These are phyloP conservation scores for Muscicapa striata DNA, from an alignment of 2,797 vertebrate genomes.

Conservation along the genomic window DNA sequence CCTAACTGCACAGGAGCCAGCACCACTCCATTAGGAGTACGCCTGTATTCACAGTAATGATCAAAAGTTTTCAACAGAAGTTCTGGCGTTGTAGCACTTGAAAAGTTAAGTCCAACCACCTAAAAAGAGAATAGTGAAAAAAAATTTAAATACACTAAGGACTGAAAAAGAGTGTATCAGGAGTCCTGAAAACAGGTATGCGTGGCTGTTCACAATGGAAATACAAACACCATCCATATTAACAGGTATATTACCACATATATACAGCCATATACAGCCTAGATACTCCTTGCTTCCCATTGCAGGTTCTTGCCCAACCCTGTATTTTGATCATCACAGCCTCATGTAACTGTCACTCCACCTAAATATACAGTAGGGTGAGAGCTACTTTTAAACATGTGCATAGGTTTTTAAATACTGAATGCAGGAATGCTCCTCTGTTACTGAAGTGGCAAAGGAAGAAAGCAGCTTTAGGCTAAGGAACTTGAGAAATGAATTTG, in stretches of 20 bases:
- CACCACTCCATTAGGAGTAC: slow-evolving; percentile 95
- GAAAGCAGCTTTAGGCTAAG: background rate
- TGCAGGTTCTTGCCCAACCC: background rate
- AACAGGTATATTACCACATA: background rate
- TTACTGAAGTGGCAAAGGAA: background rate
- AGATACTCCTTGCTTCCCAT: background rate
- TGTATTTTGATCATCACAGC: background rate
- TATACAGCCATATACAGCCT: background rate
- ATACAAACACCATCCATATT: background rate
- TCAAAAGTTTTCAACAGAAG: slow-evolving; percentile 97
- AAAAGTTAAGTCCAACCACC: slow-evolving; percentile 99
- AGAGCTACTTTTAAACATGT: background rate
- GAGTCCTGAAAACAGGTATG: background rate
- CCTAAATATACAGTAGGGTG: background rate
- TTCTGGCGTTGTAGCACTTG: slow-evolving; percentile 97
- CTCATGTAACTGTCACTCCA: background rate
- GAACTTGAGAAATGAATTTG: background rate
- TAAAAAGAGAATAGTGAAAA: background rate
- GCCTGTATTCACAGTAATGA: slow-evolving; percentile 97
- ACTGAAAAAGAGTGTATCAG: background rate
- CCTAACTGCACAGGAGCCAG: slow-evolving; percentile 95
- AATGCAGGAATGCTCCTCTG: background rate
- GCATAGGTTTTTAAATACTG: background rate
- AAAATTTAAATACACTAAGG: background rate
- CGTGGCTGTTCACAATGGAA: background rate